A percentile compares a stretch with the other conserved stretches of the same genome.
Conservation (phyloP, 2,113 vertebrate genomes). For the Orycteropus afer region DNA sequence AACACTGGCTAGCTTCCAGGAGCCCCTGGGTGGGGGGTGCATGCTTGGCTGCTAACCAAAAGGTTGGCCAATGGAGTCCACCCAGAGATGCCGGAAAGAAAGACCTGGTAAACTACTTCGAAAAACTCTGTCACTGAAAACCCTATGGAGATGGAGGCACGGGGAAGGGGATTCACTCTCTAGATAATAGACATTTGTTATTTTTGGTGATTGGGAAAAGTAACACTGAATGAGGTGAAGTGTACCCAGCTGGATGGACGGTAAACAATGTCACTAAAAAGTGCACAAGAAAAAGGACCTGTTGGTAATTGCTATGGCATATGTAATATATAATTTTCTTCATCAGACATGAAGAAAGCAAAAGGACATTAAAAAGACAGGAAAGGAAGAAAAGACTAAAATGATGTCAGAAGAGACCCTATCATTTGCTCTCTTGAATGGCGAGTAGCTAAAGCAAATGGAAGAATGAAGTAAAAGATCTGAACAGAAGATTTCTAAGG, state of each 20-base stretch:
- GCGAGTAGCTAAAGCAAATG: too few species aligned
- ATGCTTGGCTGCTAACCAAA: neutral
- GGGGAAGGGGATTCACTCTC: neutral
- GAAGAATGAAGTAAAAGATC: too few species aligned
- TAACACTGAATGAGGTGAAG: neutral
- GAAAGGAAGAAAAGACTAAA: too few species aligned
- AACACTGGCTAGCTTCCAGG: neutral
- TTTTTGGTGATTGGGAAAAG: neutral
- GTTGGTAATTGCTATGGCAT: neutral
- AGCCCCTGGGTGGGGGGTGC: neutral
- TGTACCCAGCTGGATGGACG: neutral
- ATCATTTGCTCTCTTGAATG: too few species aligned
- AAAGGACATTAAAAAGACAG: too few species aligned
- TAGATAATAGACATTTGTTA: neutral
- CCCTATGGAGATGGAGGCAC: neutral
- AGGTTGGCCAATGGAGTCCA: neutral
- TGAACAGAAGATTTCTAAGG: too few species aligned
- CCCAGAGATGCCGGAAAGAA: neutral
- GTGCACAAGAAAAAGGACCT: neutral
- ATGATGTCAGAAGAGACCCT: too few species aligned
- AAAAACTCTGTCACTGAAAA: neutral
- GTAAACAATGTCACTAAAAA: neutral
- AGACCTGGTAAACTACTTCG: neutral
- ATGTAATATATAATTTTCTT: too few species aligned
- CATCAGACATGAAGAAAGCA: too few species aligned